phyloP scores from a whole-genome alignment of 2,113 vertebrate genomes.

The Eidolon helvum region DNA sequence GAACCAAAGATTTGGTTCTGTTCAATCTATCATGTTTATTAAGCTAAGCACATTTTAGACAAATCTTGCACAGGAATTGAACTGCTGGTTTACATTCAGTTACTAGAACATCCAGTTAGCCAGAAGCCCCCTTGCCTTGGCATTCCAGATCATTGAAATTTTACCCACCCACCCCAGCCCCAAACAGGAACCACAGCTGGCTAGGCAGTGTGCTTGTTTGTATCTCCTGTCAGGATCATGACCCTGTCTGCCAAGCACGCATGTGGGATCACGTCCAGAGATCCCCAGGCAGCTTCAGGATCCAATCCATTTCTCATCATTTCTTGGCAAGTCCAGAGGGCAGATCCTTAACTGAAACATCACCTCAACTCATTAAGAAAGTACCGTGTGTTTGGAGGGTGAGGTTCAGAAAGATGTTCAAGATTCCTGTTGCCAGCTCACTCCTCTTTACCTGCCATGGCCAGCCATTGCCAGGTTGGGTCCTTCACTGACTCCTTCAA shows the following conservation, averaged over 20 bases:
- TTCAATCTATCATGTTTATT: neutral
- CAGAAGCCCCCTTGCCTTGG: neutral
- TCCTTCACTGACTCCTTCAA: neutral
- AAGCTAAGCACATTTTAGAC: neutral
- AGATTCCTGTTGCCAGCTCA: neutral
- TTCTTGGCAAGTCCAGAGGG: slow-evolving; percentile 48
- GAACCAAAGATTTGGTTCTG: neutral
- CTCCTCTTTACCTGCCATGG: neutral
- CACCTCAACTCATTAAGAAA: slow-evolving; percentile 44
- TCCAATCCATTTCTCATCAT: neutral
- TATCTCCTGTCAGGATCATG: neutral
- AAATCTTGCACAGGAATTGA: neutral
- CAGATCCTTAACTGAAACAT: slow-evolving; percentile 48
- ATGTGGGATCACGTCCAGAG: neutral
- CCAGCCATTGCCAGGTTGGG: neutral
- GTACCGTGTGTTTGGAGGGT: neutral
- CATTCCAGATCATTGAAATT: neutral
- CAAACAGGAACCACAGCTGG: neutral
- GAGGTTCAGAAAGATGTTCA: neutral
- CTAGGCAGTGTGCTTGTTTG: neutral
- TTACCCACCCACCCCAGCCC: neutral
- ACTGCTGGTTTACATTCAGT: neutral
- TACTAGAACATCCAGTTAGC: neutral
- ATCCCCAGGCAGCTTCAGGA: neutral
- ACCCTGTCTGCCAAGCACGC: neutral